phyloP scores from a whole-genome alignment of 1,140 invertebrate species.

The Scaptomyza hsui region DNA sequence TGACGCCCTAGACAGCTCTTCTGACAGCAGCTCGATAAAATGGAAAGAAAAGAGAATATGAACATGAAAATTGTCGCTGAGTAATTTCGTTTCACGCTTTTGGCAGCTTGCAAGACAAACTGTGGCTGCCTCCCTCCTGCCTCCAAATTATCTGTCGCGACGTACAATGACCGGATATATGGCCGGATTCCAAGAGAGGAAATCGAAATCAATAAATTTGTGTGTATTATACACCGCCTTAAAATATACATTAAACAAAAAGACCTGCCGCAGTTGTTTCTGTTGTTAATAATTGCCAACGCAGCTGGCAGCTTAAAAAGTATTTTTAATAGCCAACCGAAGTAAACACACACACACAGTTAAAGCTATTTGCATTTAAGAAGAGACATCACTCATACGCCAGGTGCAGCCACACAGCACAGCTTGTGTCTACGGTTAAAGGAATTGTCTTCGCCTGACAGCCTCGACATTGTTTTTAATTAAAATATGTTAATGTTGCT shows the following conservation, averaged over 20 bases:
- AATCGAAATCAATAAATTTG: conserved; percentile 27
- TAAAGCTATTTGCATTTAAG: not conserved
- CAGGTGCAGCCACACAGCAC: conserved; percentile 49
- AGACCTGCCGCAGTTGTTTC: conserved; percentile 18
- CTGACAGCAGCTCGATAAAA: conserved; percentile 10
- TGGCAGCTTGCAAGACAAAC: conserved; percentile 28
- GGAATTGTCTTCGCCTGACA: conserved; percentile 12
- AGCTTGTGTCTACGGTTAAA: conserved; percentile 7
- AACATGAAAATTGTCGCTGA: conserved; percentile 7
- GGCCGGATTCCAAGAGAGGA: conserved; percentile 43
- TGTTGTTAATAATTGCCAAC: conserved; percentile 51
- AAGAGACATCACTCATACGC: conserved; percentile 71
- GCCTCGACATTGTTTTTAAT: conserved; percentile 62
- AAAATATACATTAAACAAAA: not conserved
- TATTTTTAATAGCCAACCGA: conserved; percentile 45
- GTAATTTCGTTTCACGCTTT: conserved; percentile 44
- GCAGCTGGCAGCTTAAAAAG: conserved; percentile 53
- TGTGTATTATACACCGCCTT: conserved; percentile 15
- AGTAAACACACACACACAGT: conserved; percentile 2
- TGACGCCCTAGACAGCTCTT: conserved; percentile 11
- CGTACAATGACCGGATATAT: conserved; percentile 68
- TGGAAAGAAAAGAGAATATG: not conserved
- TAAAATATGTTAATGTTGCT: conserved; percentile 73
- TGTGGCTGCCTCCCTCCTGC: not conserved
- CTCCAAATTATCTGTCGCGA: conserved; percentile 54